Evolutionary conservation across 1,140 invertebrate genomes (phyloP).

Genomic region (Procambarus clarkii): DNA sequence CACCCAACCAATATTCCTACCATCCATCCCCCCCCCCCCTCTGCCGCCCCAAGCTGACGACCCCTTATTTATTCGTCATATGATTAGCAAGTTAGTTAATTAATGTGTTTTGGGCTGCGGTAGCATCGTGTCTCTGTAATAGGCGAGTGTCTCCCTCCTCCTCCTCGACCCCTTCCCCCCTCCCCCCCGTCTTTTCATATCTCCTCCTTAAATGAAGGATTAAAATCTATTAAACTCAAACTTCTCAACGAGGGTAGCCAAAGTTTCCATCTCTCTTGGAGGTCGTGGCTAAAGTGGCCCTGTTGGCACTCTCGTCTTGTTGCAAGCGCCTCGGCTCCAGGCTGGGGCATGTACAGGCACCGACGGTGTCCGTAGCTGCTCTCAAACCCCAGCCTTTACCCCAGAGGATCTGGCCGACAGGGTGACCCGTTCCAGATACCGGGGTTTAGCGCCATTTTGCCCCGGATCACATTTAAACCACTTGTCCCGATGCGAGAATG

Average conservation of each 20-base stretch:
- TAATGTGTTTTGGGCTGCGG: conserved; percentile 62
- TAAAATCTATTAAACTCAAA: conserved; percentile 67
- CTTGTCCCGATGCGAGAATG: conserved; percentile 48
- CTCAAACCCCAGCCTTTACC: neutral
- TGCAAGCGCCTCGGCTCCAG: neutral
- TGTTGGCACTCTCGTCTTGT: neutral
- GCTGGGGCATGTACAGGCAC: neutral
- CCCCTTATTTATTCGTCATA: conserved; percentile 56
- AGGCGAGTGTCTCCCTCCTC: conserved; percentile 31
- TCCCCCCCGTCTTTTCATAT: conserved; percentile 59
- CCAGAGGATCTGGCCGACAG: neutral
- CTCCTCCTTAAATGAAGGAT: conserved; percentile 67
- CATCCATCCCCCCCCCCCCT: neutral
- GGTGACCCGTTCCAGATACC: neutral
- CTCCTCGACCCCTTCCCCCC: neutral
- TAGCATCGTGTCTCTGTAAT: conserved; percentile 52
- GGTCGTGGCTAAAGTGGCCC: neutral
- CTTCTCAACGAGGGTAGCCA: conserved; percentile 58
- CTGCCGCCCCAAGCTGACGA: neutral
- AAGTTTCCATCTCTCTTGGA: conserved; percentile 43
- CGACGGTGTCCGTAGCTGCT: neutral
- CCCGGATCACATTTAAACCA: conserved; percentile 44
- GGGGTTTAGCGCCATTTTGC: neutral
- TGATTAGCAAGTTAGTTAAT: conserved; percentile 66
- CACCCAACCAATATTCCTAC: neutral